Conservation (phyloP, 2,113 vertebrate genomes). For the Lycaon pictus region DNA sequence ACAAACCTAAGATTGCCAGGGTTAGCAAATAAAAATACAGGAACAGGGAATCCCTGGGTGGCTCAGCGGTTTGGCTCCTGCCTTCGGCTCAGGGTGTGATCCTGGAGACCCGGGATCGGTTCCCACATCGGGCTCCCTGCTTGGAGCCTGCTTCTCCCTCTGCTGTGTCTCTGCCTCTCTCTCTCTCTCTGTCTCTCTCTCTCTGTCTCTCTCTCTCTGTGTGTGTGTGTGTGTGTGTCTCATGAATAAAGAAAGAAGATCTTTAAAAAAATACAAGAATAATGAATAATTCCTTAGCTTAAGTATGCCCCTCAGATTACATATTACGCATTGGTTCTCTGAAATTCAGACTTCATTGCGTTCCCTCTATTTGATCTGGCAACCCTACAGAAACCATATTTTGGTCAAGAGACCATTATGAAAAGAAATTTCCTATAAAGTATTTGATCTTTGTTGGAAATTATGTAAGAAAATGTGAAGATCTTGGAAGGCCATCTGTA, state of each 20-base stretch:
- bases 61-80: no score
- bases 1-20: background rate
- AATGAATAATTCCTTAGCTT: background rate
- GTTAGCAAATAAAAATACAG: conserved; percentile 8
- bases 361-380: background rate
- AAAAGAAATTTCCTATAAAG: background rate
- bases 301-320: background rate
- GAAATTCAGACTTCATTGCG: background rate
- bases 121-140: no score
- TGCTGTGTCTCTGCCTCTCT: no score
- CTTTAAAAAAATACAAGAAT: background rate
- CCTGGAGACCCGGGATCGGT: no score
- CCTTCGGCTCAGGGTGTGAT: no score
- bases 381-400: background rate
- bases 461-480: background rate
- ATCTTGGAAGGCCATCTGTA: background rate
- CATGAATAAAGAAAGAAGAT: no score
- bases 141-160: no score
- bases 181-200: no score
- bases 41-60: background rate
- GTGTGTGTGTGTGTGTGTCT: no score
- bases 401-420: background rate
- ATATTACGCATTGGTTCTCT: background rate
- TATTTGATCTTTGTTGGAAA: conserved; percentile 11
- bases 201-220: no score